Conservation (phyloP, 2,888 invertebrate species). For the Dicycla oo region DNA sequence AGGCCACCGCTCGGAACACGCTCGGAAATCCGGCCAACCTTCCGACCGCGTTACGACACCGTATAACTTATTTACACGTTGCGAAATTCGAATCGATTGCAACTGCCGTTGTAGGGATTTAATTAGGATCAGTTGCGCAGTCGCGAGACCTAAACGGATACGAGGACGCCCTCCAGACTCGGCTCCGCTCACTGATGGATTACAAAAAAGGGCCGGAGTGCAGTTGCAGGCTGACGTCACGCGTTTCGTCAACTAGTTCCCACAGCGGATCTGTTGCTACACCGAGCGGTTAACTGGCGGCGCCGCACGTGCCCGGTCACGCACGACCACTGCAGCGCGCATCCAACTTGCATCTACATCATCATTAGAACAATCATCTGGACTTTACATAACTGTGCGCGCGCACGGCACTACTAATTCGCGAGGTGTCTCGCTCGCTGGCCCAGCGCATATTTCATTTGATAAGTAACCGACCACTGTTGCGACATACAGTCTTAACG, state of each 20-base stretch:
- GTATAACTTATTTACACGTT: constrained; percentile 89
- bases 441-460: constrained; percentile 71
- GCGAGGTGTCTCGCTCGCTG: constrained; percentile 29
- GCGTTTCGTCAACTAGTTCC: constrained; percentile 83
- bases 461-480: constrained; percentile 75
- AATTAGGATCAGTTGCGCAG: constrained; percentile 90
- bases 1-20: constrained; percentile 88
- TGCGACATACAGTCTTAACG: constrained; percentile 87
- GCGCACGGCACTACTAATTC: constrained; percentile 36
- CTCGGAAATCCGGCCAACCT: constrained; percentile 91
- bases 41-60: constrained; percentile 90
- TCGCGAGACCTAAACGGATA: constrained; percentile 87
- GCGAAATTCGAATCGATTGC: constrained; percentile 90
- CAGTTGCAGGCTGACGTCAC: constrained; percentile 80
- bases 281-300: constrained; percentile 69
- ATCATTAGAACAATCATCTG: constrained; percentile 25
- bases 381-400: constrained; percentile 37
- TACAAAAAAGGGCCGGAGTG: constrained; percentile 83
- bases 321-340: constrained; percentile 50
- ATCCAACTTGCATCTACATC: constrained; percentile 43
- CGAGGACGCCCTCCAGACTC: constrained; percentile 87
- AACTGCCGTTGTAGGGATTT: constrained; percentile 89
- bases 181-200: constrained; percentile 85
- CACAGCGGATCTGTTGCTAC: constrained; percentile 78
- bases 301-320: constrained; percentile 67